Percentiles rank a stretch among this genome's conserved stretches.
These are phyloP conservation scores for Tetramorium parvispinum DNA, from an alignment of 1,140 invertebrate genomes.

Conservation along the genomic window DNA sequence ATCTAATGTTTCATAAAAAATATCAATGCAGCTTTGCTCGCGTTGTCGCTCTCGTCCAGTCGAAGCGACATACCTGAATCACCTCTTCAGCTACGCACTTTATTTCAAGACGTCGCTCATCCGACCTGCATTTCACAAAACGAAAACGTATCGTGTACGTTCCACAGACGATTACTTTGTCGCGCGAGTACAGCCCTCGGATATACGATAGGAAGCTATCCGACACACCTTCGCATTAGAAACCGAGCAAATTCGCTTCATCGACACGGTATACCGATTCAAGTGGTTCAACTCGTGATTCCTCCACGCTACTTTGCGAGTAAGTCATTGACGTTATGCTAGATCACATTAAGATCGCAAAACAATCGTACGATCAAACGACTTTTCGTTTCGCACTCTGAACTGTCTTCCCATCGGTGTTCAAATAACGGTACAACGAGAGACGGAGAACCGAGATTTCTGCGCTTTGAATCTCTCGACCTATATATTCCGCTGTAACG, in stretches of 20 bases:
- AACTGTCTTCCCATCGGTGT: not conserved
- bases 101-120: not conserved
- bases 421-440: not conserved
- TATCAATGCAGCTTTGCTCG: slow-evolving; percentile 37
- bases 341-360: slow-evolving; percentile 35
- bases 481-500: not conserved
- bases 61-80: not conserved
- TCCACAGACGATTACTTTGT: not conserved
- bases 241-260: slow-evolving; percentile 18
- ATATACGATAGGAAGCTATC: not conserved
- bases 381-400: not conserved
- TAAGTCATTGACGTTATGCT: not conserved
- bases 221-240: not conserved
- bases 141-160: not conserved
- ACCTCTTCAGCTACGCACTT: not conserved
- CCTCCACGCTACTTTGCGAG: not conserved
- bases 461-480: slow-evolving; percentile 12
- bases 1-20: slow-evolving; percentile 37
- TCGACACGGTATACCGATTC: slow-evolving; percentile 18
- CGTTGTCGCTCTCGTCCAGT: not conserved
- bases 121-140: not conserved
- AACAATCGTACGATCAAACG: slow-evolving; percentile 10
- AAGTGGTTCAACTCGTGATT: slow-evolving; percentile 36
- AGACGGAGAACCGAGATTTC: slow-evolving; percentile 1
- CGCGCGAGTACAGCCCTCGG: slow-evolving; percentile 1